These are phyloP conservation scores for Aramus guarauna DNA, from an alignment of 2,113 vertebrate genomes.

Conservation along the genomic window DNA sequence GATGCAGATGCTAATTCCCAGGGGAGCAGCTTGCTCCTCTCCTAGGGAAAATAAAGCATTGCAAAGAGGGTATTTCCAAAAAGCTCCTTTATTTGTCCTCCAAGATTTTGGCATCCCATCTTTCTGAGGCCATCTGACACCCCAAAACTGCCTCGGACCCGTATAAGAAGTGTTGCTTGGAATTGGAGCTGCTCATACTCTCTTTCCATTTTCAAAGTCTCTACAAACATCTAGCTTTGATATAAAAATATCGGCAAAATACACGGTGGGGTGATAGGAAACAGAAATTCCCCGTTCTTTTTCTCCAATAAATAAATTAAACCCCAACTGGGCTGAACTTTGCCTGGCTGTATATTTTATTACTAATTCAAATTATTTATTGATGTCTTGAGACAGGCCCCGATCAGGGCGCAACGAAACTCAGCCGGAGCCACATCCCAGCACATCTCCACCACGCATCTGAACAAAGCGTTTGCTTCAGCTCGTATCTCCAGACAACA, in stretches of 20 bases:
- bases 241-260: background rate
- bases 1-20: background rate
- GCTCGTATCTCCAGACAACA: background rate
- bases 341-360: background rate
- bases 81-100: background rate
- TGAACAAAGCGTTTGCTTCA: background rate
- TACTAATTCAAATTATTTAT: background rate
- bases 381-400: background rate
- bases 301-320: background rate
- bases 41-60: background rate
- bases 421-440: background rate
- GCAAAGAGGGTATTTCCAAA: background rate
- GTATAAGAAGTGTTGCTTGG: background rate
- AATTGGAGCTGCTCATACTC: fast-evolving
- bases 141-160: background rate
- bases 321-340: background rate
- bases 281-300: background rate
- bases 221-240: background rate
- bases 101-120: no score
- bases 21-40: fast-evolving
- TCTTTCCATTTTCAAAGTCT: background rate
- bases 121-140: background rate
- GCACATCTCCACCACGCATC: fast-evolving
- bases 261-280: fast-evolving
- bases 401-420: background rate